Evolutionary conservation across 2,888 invertebrate species (phyloP), one percentile per base, ranked within the genome.

Genomic region (Melieria crassipennis): DNA sequence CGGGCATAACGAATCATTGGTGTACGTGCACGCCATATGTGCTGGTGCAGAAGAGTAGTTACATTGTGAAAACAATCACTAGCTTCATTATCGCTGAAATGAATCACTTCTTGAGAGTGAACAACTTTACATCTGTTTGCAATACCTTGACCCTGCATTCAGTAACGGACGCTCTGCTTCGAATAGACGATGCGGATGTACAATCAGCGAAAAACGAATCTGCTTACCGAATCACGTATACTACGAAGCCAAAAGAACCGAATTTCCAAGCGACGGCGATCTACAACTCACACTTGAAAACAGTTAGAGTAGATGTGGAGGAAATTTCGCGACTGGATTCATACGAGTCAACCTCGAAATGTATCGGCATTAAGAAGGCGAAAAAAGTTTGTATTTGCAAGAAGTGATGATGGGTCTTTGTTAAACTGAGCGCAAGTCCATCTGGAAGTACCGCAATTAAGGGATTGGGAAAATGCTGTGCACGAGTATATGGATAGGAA

Each of bases 1-100:
- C 90, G 1, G 90, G 89, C 0, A 91, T 94, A 67, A 87, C 89
- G 0, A 88, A 90, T 30, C 92, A 93, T 80, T 94, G 94, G 94
- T 94, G 94, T 81, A 91, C 92, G 72, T 94, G 94, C 79, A 88
- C 89, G 47, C 89, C 89, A 52, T 89, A 91, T 79, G 85, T 75
- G 30, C 69, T 11, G 5, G 9, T 76, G 45, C 48, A 76, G 0
- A 13, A 43, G 0, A 66, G 57, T 13, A 73, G 70, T 57, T 50
- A 65, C 11, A 55, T 50, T 0, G 65, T 73, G 4, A 16, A 68
- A 7, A 74, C 71, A 4, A 57, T 78, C 7, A 61, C 74, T 0
- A 57, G 70, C 1, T 62, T 77, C 47, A 52, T 77, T 30, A 46
- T 84, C 3, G 43, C 72, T 7, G 75, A 80, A 70, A 81, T 81